Evolutionary conservation across 2,113 vertebrate genomes (phyloP).

Genomic region (Opisthocomus hoazin): DNA sequence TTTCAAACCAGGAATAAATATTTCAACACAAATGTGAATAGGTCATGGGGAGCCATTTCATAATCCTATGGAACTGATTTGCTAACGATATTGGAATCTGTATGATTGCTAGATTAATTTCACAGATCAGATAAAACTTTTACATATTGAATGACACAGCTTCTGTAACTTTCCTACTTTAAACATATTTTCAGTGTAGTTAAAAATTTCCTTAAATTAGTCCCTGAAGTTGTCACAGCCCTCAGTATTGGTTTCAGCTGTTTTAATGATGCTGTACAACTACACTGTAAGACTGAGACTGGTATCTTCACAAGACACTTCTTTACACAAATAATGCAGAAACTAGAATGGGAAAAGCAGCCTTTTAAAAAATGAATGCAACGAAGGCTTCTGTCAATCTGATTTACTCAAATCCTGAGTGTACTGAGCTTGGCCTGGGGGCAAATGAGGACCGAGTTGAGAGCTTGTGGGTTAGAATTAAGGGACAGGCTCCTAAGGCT

Average conservation of each 20-base stretch:
- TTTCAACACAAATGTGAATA: conserved; percentile 27
- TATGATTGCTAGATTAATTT: background rate
- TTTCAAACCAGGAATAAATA: conserved; percentile 1
- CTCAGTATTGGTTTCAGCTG: background rate
- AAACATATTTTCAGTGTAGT: background rate
- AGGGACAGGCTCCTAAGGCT: too few relatives aligned
- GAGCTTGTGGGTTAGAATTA: too few relatives aligned
- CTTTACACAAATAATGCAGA: background rate
- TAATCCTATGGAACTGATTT: background rate
- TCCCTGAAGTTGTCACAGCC: background rate
- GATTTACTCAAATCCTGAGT: background rate
- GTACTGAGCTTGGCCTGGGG: too few relatives aligned
- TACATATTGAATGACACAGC: background rate
- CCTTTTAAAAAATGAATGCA: background rate
- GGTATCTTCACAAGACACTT: background rate
- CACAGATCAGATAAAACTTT: background rate
- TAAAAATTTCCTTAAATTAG: background rate
- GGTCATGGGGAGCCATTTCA: background rate
- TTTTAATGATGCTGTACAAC: background rate
- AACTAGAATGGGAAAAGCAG: background rate
- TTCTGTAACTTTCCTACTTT: background rate
- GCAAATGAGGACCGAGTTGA: too few relatives aligned
- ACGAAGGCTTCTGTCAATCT: background rate
- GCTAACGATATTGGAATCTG: background rate
- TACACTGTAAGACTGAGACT: background rate